Conservation (phyloP, 64 coral and sea anemone genomes). For the Cladopsammia gracilis region DNA sequence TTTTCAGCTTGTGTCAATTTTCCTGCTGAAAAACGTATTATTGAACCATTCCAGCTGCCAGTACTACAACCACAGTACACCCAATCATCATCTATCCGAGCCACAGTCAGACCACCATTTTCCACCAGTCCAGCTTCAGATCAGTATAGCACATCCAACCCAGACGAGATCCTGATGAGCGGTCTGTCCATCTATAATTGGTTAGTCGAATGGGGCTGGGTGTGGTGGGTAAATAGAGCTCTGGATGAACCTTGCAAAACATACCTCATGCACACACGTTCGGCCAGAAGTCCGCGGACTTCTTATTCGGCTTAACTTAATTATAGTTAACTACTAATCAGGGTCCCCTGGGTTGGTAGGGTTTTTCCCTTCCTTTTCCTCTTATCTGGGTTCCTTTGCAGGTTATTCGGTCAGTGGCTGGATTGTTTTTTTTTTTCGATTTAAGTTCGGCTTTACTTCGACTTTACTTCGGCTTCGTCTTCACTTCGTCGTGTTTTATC, state of each 20-base stretch:
- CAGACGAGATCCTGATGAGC: too few relatives aligned
- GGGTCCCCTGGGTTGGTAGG: neutral
- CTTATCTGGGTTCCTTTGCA: slow-evolving; percentile 6
- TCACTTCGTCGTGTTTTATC: neutral
- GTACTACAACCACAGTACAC: too few relatives aligned
- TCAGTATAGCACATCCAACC: too few relatives aligned
- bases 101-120: too few relatives aligned
- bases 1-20: too few relatives aligned
- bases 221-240: neutral
- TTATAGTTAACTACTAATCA: neutral
- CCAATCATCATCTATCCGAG: too few relatives aligned
- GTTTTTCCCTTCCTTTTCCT: neutral
- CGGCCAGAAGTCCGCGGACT: neutral
- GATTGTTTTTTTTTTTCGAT: neutral
- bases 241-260: slow-evolving; percentile 9
- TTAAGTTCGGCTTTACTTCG: neutral
- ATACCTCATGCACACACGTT: slow-evolving; percentile 24
- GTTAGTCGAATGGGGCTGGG: neutral
- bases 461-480: neutral
- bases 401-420: neutral
- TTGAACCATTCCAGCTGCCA: too few relatives aligned
- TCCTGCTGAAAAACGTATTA: too few relatives aligned
- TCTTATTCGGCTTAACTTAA: slow-evolving; percentile 29
- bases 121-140: too few relatives aligned
- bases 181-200: too few relatives aligned